Evolutionary conservation across 2,113 vertebrate species (phyloP).

Genomic region (Nannobrachium achirus): DNA sequence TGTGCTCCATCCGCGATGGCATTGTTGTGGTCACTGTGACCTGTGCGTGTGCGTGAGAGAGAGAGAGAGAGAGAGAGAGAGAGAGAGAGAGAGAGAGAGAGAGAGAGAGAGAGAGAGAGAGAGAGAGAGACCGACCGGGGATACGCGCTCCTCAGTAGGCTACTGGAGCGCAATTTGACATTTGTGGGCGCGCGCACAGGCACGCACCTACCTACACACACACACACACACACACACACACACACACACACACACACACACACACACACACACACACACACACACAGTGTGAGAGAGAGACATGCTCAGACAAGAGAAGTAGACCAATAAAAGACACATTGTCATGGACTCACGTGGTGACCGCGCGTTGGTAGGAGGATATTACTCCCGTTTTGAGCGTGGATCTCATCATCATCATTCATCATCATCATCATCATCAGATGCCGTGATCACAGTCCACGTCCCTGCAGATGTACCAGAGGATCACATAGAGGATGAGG

Average conservation of each 20-base stretch:
- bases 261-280: constrained; percentile 23
- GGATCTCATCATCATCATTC: not conserved
- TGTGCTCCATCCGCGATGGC: too few species aligned
- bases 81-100: too few species aligned
- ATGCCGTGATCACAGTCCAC: constrained; percentile 97
- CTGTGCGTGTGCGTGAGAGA: too few species aligned
- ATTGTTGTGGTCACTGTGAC: too few species aligned
- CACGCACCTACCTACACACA: not conserved
- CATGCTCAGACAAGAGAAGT: constrained; percentile 9
- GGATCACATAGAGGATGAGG: constrained; percentile 97
- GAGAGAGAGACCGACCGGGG: too few species aligned
- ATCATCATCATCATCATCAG: constrained; percentile 75
- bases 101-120: too few species aligned
- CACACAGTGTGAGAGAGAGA: too few species aligned
- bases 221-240: too few species aligned
- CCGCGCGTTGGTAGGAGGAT: too few species aligned
- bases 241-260: constrained; percentile 2
- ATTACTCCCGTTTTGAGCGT: constrained; percentile 32
- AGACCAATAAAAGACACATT: not conserved
- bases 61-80: too few species aligned
- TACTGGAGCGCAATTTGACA: not conserved
- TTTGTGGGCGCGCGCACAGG: not conserved
- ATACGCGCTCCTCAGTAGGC: too few species aligned
- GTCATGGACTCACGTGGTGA: constrained; percentile 76
- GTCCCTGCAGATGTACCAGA: constrained; percentile 99